These are phyloP conservation scores for Rousettus madagascariensis DNA, from an alignment of 2,797 vertebrate genomes.

Conservation along the genomic window DNA sequence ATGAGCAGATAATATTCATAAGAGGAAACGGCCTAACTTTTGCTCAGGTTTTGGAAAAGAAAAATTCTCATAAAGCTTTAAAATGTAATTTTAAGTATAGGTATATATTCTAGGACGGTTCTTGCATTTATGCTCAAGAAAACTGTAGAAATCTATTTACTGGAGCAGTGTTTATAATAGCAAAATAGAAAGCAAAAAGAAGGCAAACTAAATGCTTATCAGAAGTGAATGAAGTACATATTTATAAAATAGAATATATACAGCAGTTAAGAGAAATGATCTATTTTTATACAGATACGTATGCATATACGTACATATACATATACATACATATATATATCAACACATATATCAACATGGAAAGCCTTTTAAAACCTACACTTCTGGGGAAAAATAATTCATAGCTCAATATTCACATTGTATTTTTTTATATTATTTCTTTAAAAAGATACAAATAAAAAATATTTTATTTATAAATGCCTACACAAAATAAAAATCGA, in stretches of 20 bases:
- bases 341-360: not conserved
- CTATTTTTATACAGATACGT: not conserved
- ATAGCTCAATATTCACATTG: not conserved
- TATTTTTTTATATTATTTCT: not conserved
- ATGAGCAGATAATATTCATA: not conserved
- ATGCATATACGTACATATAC: not conserved
- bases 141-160: not conserved
- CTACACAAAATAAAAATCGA: not conserved
- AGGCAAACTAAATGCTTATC: not conserved
- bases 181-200: not conserved
- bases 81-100: not conserved
- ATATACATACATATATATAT: not conserved
- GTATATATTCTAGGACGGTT: not conserved
- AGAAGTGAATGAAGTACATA: not conserved
- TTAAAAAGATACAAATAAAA: not conserved
- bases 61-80: slow-evolving; percentile 28
- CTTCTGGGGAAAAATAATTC: not conserved
- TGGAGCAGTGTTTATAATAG: not conserved
- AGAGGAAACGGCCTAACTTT: not conserved
- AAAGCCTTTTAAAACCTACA: not conserved
- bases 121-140: not conserved
- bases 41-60: not conserved
- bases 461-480: not conserved
- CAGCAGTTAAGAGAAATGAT: not conserved
- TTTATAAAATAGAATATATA: not conserved